These are phyloP conservation scores for Chamaea fasciata DNA, from an alignment of 2,113 vertebrate species.

Conservation along the genomic window DNA sequence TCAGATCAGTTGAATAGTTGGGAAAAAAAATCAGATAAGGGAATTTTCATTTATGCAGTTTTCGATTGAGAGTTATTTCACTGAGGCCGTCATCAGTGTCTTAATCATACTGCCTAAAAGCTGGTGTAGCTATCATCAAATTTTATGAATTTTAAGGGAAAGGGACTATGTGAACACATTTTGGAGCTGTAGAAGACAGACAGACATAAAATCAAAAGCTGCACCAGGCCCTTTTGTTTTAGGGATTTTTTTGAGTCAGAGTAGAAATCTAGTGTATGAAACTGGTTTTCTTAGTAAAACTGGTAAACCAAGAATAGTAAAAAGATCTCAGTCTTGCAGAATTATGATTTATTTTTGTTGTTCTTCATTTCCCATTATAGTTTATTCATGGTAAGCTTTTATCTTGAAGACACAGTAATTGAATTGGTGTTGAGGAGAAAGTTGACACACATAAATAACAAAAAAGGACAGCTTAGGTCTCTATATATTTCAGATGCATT, in stretches of 20 bases:
- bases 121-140: background rate
- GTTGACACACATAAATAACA: conserved; percentile 36
- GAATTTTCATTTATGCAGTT: background rate
- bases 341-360: background rate
- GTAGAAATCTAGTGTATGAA: background rate
- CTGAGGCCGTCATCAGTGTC: background rate
- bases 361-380: conserved; percentile 4
- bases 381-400: conserved; percentile 45
- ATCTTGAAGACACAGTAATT: conserved; percentile 46
- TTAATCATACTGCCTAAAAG: background rate
- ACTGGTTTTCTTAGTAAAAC: background rate
- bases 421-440: conserved; percentile 46
- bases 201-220: background rate
- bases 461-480: background rate
- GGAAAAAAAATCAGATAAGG: background rate
- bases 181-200: background rate
- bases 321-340: background rate
- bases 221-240: background rate
- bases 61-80: background rate
- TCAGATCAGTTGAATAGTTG: background rate
- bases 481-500: conserved; percentile 25
- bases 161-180: background rate
- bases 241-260: background rate
- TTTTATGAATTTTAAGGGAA: background rate
- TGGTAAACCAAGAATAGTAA: background rate